Percentiles rank a stretch among this genome's conserved stretches.
Evolutionary conservation across 2,888 invertebrate species (phyloP).

Genomic region (Nemotelus nigrinus): DNA sequence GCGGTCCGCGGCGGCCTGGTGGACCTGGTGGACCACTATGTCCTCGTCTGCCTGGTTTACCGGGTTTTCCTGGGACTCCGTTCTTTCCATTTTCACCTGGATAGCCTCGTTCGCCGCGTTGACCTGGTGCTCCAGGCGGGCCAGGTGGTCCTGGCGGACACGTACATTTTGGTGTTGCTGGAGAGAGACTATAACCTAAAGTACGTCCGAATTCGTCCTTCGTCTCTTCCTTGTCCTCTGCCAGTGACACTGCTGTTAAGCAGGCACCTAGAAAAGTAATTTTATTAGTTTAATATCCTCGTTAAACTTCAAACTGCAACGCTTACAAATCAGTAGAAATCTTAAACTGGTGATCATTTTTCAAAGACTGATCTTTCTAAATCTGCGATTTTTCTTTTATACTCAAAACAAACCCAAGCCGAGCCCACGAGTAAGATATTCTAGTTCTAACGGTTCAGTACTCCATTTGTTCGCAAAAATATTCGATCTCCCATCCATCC

Average conservation of each 20-base stretch:
- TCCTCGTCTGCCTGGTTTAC: conserved; percentile 25
- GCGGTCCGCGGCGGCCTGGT: conserved; percentile 75
- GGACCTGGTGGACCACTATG: conserved; percentile 55
- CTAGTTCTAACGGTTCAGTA: conserved; percentile 30
- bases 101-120: conserved; percentile 76
- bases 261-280: conserved; percentile 20
- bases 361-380: conserved; percentile 5
- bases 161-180: conserved; percentile 59
- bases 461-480: not conserved
- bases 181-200: not conserved
- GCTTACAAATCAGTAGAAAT: conserved; percentile 32
- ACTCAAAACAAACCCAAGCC: conserved; percentile 11
- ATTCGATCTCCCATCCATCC: conserved; percentile 6
- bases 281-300: not conserved
- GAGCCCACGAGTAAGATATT: conserved; percentile 4
- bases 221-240: not conserved
- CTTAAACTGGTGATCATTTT: conserved; percentile 39
- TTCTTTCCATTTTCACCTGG: conserved; percentile 72
- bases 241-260: conserved; percentile 6
- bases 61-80: conserved; percentile 33
- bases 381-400: conserved; percentile 25
- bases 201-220: conserved; percentile 8
- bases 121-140: conserved; percentile 73
- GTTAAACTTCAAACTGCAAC: not conserved
- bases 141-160: conserved; percentile 69